These are phyloP conservation scores for Caenorhabditis sp. DNA, from an alignment of 2,888 invertebrate species.

Conservation along the genomic window DNA sequence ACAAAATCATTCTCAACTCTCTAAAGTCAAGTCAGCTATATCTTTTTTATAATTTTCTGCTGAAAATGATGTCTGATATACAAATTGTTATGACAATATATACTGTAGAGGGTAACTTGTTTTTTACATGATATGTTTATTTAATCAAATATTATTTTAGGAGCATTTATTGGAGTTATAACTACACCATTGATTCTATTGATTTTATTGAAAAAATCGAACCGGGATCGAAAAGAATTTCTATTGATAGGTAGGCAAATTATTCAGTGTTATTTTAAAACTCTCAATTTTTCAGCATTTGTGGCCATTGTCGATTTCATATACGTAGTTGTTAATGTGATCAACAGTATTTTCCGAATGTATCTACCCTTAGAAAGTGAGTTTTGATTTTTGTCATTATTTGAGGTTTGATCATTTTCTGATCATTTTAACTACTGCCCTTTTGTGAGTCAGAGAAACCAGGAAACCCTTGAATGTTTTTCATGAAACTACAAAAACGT, in stretches of 20 bases:
- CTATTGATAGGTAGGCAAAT: constrained; percentile 6
- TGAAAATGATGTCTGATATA: too few relatives aligned
- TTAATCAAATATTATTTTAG: not conserved
- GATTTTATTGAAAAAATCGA: not conserved
- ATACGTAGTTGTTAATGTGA: constrained; percentile 18
- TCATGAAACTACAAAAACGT: too few relatives aligned
- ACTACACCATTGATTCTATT: constrained; percentile 4
- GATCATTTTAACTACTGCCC: too few relatives aligned
- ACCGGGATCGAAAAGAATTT: constrained; percentile 18
- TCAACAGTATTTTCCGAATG: constrained; percentile 13
- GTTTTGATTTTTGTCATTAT: not conserved
- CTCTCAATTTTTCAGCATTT: constrained; percentile 11
- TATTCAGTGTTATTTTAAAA: not conserved
- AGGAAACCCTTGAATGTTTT: too few relatives aligned
- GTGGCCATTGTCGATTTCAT: constrained; percentile 13
- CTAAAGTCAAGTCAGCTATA: too few relatives aligned
- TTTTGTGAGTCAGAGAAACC: too few relatives aligned
- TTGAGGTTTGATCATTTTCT: not conserved
- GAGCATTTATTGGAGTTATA: constrained; percentile 1
- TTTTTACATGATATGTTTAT: too few relatives aligned
- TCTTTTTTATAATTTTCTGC: too few relatives aligned
- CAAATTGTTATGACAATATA: too few relatives aligned
- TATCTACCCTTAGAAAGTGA: not conserved
- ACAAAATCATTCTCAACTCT: too few relatives aligned
- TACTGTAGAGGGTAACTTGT: too few relatives aligned